phyloP scores from a whole-genome alignment of 2,113 vertebrate genomes.

The Symphodus melops region DNA sequence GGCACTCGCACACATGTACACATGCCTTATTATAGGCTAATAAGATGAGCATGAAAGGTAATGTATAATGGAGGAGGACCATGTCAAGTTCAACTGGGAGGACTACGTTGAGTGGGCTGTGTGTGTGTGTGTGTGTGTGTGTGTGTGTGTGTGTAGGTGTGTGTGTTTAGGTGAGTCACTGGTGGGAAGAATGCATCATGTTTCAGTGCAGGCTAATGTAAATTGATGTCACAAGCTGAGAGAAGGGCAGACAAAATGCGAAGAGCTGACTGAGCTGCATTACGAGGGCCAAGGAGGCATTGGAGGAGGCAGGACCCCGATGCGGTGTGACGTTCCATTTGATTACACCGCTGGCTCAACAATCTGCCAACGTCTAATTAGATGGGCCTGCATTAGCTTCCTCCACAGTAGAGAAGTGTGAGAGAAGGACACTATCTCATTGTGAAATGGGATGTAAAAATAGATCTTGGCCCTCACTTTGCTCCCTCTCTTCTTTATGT shows the following conservation, averaged over 20 bases:
- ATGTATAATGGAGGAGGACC: constrained; percentile 63
- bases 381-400: constrained; percentile 82
- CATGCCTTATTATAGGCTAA: constrained; percentile 69
- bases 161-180: constrained; percentile 32
- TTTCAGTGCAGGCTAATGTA: constrained; percentile 74
- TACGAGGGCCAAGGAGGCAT: constrained; percentile 70
- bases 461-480: constrained; percentile 69
- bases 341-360: constrained; percentile 82
- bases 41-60: constrained; percentile 63
- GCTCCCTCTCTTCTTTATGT: constrained; percentile 21
- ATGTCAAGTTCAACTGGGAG: constrained; percentile 66
- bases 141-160: constrained; percentile 20
- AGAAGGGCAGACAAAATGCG: constrained; percentile 72
- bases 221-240: constrained; percentile 77
- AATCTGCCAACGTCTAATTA: constrained; percentile 84
- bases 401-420: constrained; percentile 66
- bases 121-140: constrained; percentile 17
- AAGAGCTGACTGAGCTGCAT: constrained; percentile 77
- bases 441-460: constrained; percentile 82
- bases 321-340: constrained; percentile 74
- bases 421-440: constrained; percentile 80
- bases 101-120: constrained; percentile 44
- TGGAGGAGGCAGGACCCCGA: constrained; percentile 71
- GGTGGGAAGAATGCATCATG: constrained; percentile 57
- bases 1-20: constrained; percentile 19